Base-by-base conservation (phyloP, 2,888 invertebrate species). In the Dendrolimus pini region DNA sequence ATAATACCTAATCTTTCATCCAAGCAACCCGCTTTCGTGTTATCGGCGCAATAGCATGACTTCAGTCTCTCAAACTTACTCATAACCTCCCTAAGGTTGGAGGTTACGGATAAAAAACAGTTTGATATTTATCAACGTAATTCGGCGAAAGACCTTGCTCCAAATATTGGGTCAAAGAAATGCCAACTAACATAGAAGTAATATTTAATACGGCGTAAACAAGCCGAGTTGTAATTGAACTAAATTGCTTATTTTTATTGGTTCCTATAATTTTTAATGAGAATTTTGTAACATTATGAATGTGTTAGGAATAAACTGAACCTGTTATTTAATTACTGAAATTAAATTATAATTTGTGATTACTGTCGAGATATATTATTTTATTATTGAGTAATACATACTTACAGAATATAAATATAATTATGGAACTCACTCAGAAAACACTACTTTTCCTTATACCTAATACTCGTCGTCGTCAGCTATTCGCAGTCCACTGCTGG, bases 71-170 rank as follows among this genome's bases (percentile, higher is more conserved):
- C 60, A 61, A 68, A 63, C 67, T 66, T 64, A 66, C 59, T 65
- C 65, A 61, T 66, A 64, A 65, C 67, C 62, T 64, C 59, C 63
- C 61, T 60, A 59, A 55, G 58, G 55, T 57, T 60, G 63, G 67
- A 64, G 68, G 67, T 75, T 66, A 72, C 75, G 69, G 30, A 77
- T 78, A 77, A 78, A 80, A 76, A 74, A 72, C 74, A 71, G 68
- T 70, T 73, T 77, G 84, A 83, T 84, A 80, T 79, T 76, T 78
- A 83, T 82, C 82, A 73, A 64, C 64, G 67, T 69, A 74, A 77
- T 74, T 75, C 64, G 62, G 67, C 58, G 41, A 63, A 59, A 63
- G 74, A 65, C 84, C 85, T 79, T 80, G 85, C 68, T 77, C 84
- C 69, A 71, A 76, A 80, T 85, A 75, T 77, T 63, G 66, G 76